phyloP scores from a whole-genome alignment of 1,140 invertebrate genomes.

The Aphelinus certus region DNA sequence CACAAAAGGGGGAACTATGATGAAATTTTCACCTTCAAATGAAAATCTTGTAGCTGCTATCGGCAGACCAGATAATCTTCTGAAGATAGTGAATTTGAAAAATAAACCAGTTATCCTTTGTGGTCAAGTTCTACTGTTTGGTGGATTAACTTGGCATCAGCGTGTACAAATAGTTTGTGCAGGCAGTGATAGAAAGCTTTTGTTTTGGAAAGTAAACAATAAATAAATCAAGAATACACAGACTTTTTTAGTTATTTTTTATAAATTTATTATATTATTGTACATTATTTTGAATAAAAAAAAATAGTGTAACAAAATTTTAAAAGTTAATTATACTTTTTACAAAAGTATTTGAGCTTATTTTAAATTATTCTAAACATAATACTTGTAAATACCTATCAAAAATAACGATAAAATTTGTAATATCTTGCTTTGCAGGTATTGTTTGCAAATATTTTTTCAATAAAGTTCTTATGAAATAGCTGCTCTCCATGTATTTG shows the following conservation, averaged over 20 bases:
- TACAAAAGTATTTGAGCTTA: conserved; percentile 1
- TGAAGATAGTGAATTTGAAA: conserved; percentile 71
- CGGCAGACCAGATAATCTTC: conserved; percentile 68
- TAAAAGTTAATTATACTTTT: conserved; percentile 13
- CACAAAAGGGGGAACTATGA: conserved; percentile 68
- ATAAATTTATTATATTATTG: conserved; percentile 10
- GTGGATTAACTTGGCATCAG: conserved; percentile 72
- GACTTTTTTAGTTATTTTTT: neutral
- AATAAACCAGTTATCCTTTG: conserved; percentile 67
- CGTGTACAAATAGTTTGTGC: conserved; percentile 71
- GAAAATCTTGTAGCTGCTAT: conserved; percentile 70
- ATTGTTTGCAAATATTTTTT: no score
- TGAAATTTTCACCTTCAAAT: conserved; percentile 68
- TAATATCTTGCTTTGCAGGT: neutral
- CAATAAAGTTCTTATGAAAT: conserved; percentile 11
- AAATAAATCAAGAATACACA: conserved; percentile 57
- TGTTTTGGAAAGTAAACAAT: conserved; percentile 72
- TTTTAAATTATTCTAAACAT: conserved; percentile 13
- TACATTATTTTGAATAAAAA: conserved; percentile 36
- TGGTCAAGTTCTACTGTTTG: conserved; percentile 66
- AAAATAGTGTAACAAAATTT: conserved; percentile 25
- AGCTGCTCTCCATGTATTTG: conserved; percentile 43
- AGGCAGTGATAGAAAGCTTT: conserved; percentile 70
- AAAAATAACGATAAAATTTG: neutral
- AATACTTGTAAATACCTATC: neutral